These are phyloP conservation scores for Zingel zingel DNA, from an alignment of 2,113 vertebrate species.

Conservation along the genomic window DNA sequence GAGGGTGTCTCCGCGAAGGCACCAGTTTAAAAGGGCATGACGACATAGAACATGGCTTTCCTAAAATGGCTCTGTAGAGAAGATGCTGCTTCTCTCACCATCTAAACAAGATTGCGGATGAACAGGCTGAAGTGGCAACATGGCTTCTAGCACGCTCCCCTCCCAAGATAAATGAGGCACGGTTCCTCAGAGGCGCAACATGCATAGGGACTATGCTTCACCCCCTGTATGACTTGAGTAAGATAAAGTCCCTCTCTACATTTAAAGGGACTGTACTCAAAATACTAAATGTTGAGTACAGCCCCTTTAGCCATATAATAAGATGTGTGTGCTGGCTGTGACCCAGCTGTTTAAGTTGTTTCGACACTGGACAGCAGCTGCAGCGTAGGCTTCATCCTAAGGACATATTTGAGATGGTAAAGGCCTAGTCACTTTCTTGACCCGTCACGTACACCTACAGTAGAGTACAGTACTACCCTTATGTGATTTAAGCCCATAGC, in stretches of 20 bases:
- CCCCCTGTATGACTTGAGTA: neutral
- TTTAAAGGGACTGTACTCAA: neutral
- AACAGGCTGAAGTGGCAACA: slow-evolving; percentile 21
- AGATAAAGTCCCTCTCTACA: slow-evolving; percentile 29
- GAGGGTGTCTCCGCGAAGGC: neutral
- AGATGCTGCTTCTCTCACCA: slow-evolving; percentile 10
- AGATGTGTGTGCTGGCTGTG: slow-evolving; percentile 6
- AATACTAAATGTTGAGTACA: too few species aligned
- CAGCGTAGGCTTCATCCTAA: neutral
- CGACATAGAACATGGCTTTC: slow-evolving; percentile 1
- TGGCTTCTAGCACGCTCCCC: slow-evolving; percentile 24
- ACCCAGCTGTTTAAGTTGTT: slow-evolving; percentile 14
- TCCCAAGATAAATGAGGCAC: slow-evolving; percentile 78
- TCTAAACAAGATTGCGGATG: slow-evolving; percentile 31
- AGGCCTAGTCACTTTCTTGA: neutral
- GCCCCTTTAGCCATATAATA: slow-evolving; percentile 18
- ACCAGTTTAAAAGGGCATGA: slow-evolving; percentile 1
- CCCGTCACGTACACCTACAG: neutral
- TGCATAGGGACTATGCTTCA: neutral
- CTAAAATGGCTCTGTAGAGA: slow-evolving; percentile 16
- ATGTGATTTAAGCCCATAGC: neutral
- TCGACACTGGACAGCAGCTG: neutral
- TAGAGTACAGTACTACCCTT: neutral
- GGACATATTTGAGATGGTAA: neutral
- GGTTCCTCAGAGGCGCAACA: slow-evolving; percentile 20